Conservation (phyloP, 2,113 vertebrate species). For the Herpetotheres cachinnans region DNA sequence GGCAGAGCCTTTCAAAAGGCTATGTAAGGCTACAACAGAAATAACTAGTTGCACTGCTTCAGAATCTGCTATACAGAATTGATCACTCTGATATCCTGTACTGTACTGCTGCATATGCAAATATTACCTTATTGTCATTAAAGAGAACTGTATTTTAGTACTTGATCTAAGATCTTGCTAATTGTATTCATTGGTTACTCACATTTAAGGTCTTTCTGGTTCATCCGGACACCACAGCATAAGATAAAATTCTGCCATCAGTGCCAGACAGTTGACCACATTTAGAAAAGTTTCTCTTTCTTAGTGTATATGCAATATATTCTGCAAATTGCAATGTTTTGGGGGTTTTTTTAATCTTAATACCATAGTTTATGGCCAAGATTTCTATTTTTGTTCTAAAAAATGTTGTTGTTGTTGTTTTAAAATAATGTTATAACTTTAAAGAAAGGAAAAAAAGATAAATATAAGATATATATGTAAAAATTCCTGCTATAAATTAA, state of each 20-base stretch:
- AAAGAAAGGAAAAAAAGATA: background rate
- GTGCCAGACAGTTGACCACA: accelerated
- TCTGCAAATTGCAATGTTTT: background rate
- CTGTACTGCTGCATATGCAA: background rate
- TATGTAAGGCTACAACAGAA: background rate
- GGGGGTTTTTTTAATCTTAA: background rate
- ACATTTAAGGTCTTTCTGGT: background rate
- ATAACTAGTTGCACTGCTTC: background rate
- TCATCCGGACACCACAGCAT: accelerated
- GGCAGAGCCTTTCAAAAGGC: background rate
- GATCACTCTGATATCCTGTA: background rate
- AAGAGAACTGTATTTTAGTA: background rate
- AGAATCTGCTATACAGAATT: background rate
- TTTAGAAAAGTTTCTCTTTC: background rate
- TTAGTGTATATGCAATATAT: background rate
- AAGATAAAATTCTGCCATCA: background rate
- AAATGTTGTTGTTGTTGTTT: background rate
- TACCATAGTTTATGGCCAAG: background rate
- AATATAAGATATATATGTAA: background rate
- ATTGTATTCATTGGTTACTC: background rate
- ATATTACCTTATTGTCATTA: background rate
- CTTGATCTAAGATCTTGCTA: background rate
- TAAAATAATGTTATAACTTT: background rate
- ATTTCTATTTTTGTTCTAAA: background rate
- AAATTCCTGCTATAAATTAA: background rate